Evolutionary conservation across 2,113 vertebrate species (phyloP).

Genomic region (Xenotilapia leptura): DNA sequence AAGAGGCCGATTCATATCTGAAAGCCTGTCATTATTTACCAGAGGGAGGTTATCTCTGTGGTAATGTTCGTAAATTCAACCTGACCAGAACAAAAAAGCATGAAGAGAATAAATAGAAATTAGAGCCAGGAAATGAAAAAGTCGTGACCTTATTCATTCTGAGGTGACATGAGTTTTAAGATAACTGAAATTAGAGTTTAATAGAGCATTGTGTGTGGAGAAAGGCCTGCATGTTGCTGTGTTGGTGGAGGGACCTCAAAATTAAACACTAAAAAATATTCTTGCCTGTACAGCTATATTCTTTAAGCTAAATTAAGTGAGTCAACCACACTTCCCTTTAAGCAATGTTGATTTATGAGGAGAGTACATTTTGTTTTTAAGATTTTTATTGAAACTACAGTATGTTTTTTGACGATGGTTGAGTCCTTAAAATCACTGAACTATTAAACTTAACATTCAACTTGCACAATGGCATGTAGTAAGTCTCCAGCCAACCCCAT

Average conservation of each 20-base stretch:
- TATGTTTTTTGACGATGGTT: not conserved
- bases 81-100: not conserved
- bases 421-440: not conserved
- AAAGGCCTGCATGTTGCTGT: not conserved
- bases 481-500: not conserved
- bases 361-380: not conserved
- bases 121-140: not conserved
- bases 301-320: not conserved
- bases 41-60: not conserved
- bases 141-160: slow-evolving; percentile 3
- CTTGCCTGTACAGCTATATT: not conserved
- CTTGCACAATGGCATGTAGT: not conserved
- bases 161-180: not conserved
- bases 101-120: not conserved
- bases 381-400: not conserved
- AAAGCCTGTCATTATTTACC: not conserved
- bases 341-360: not conserved
- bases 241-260: not conserved
- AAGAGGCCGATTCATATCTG: not conserved
- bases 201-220: not conserved
- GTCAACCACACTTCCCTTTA: not conserved
- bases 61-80: not conserved
- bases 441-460: not conserved
- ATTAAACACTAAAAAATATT: not conserved
- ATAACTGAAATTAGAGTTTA: not conserved